Evolutionary conservation across 2,888 invertebrate species (phyloP).

Genomic region (Andricus curvator): DNA sequence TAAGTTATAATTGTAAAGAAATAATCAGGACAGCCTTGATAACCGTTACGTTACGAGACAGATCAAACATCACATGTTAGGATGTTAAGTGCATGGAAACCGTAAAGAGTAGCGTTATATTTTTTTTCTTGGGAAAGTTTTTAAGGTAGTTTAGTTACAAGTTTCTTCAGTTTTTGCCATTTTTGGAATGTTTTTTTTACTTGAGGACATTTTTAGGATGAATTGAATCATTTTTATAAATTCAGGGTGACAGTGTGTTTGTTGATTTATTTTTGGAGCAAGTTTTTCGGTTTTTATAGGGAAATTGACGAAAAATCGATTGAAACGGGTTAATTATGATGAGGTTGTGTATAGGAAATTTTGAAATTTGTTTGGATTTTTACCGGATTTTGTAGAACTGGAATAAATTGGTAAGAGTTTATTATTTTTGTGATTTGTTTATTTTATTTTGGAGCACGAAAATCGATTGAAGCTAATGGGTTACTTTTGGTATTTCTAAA

Average conservation of each 20-base stretch:
- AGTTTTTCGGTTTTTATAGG: neutral
- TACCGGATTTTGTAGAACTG: no score
- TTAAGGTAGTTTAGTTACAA: neutral
- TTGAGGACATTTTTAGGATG: neutral
- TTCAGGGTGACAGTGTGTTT: neutral
- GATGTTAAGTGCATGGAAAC: conserved; percentile 5
- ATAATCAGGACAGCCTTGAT: conserved; percentile 19
- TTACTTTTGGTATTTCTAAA: neutral
- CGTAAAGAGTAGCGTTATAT: conserved; percentile 34
- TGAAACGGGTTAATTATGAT: neutral
- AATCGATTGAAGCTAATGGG: neutral
- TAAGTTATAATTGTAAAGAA: neutral
- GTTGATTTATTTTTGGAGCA: neutral
- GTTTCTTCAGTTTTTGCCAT: neutral
- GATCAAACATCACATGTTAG: conserved; percentile 7
- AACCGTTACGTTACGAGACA: conserved; percentile 29
- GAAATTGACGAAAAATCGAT: neutral
- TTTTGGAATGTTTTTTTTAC: neutral
- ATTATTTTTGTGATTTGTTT: no score
- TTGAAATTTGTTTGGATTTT: no score
- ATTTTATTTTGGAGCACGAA: no score
- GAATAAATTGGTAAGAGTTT: no score
- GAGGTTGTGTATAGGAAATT: no score
- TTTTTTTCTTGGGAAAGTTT: neutral
- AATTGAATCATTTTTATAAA: neutral